Percentiles rank a stretch among this genome's conserved stretches.
Evolutionary conservation across 2,888 invertebrate species (phyloP).

Genomic region (Scrobipalpa costella): DNA sequence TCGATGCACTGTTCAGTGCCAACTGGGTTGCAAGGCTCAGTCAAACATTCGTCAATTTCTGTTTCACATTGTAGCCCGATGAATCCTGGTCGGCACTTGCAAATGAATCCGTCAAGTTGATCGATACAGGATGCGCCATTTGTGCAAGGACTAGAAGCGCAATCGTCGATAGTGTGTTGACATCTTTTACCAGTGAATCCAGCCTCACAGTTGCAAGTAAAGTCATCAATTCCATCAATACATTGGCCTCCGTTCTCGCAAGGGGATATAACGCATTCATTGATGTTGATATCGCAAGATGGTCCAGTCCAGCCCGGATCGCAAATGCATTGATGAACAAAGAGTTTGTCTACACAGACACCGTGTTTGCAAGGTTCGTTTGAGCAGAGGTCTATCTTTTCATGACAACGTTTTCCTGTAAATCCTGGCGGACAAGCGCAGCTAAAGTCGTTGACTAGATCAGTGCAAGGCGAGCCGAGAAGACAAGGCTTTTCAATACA

Average conservation of each 20-base stretch:
- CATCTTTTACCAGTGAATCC: conserved; percentile 96
- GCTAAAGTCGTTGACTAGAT: conserved; percentile 95
- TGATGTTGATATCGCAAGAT: conserved; percentile 93
- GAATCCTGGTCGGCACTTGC: conserved; percentile 96
- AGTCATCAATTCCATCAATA: conserved; percentile 91
- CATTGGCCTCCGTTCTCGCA: conserved; percentile 97
- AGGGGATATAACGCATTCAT: conserved; percentile 93
- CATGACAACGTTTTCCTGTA: conserved; percentile 96
- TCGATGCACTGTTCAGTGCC: conserved; percentile 96
- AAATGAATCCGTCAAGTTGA: conserved; percentile 93
- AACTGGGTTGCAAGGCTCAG: conserved; percentile 93
- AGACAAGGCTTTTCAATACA: conserved; percentile 96
- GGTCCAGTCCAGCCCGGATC: conserved; percentile 95
- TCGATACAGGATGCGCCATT: conserved; percentile 95
- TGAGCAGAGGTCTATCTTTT: conserved; percentile 95
- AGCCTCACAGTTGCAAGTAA: conserved; percentile 93
- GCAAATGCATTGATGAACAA: conserved; percentile 93
- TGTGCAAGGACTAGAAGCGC: conserved; percentile 93
- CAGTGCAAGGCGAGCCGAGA: conserved; percentile 94
- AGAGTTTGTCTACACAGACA: conserved; percentile 94
- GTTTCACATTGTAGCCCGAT: conserved; percentile 96
- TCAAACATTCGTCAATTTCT: conserved; percentile 94
- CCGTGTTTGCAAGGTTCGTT: conserved; percentile 96
- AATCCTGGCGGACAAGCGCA: conserved; percentile 97
- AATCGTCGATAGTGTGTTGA: conserved; percentile 96